Conservation (phyloP, 2,113 vertebrate genomes). For the Brachypteracias leptosomus region DNA sequence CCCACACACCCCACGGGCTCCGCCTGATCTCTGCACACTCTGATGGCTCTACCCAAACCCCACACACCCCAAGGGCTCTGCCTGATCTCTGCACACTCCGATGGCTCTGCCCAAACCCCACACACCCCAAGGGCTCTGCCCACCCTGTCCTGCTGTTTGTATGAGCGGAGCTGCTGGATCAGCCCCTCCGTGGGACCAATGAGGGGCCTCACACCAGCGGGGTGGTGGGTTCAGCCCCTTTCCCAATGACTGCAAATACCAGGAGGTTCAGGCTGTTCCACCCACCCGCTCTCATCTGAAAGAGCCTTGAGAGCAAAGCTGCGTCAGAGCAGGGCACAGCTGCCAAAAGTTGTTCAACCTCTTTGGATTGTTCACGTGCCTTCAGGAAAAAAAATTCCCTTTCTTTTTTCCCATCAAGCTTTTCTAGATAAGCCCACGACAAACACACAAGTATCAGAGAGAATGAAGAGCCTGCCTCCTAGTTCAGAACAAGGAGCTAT, state of each 20-base stretch:
- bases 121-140: not conserved
- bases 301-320: conserved; percentile 43
- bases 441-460: not conserved
- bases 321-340: not conserved
- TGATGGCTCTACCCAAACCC: not conserved
- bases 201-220: not conserved
- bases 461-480: not conserved
- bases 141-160: not conserved
- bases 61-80: fast-evolving
- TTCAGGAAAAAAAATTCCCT: not conserved
- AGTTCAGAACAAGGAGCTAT: not conserved
- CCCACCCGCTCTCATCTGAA: not conserved
- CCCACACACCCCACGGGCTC: fast-evolving
- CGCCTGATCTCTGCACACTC: not conserved
- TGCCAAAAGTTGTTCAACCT: not conserved
- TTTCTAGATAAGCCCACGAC: not conserved
- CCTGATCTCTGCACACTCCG: not conserved
- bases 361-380: not conserved
- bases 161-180: not conserved
- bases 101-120: not conserved
- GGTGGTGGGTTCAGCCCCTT: not conserved
- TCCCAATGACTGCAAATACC: conserved; percentile 47
- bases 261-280: not conserved
- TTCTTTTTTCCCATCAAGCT: not conserved
- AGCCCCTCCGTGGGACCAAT: not conserved